Evolutionary conservation across 2,888 invertebrate genomes (phyloP).

Genomic region (Ophraella communa): DNA sequence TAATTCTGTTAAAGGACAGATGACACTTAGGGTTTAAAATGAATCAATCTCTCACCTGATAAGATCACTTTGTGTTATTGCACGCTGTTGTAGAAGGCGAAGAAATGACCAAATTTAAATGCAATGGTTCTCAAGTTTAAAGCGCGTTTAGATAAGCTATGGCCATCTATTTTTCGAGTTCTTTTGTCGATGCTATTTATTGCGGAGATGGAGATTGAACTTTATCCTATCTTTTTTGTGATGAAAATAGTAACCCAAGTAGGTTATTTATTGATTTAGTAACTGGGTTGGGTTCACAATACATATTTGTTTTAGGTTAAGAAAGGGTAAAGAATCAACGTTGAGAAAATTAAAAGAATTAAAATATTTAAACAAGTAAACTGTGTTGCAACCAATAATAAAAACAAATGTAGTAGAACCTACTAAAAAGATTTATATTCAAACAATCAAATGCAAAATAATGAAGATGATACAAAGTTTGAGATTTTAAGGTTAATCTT

Average conservation of each 20-base stretch:
- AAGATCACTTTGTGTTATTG: constrained; percentile 35
- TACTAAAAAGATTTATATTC: too few relatives aligned
- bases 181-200: constrained; percentile 50
- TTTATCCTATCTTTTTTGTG: constrained; percentile 1
- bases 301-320: too few relatives aligned
- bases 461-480: too few relatives aligned
- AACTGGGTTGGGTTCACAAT: too few relatives aligned
- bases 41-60: constrained; percentile 29
- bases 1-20: background rate
- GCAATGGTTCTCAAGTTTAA: constrained; percentile 59
- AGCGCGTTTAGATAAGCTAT: constrained; percentile 61
- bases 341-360: too few relatives aligned
- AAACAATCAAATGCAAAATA: too few relatives aligned
- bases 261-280: background rate
- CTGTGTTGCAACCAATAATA: too few relatives aligned
- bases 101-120: constrained; percentile 54
- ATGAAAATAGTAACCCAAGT: background rate
- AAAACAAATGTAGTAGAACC: too few relatives aligned
- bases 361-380: too few relatives aligned
- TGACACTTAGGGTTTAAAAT: constrained; percentile 2
- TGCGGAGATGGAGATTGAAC: constrained; percentile 7
- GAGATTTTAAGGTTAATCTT: too few relatives aligned
- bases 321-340: too few relatives aligned
- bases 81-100: constrained; percentile 23
- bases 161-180: constrained; percentile 56